Evolutionary conservation across 2,888 invertebrate species (phyloP).

Genomic region (Herminia tarsipennalis): DNA sequence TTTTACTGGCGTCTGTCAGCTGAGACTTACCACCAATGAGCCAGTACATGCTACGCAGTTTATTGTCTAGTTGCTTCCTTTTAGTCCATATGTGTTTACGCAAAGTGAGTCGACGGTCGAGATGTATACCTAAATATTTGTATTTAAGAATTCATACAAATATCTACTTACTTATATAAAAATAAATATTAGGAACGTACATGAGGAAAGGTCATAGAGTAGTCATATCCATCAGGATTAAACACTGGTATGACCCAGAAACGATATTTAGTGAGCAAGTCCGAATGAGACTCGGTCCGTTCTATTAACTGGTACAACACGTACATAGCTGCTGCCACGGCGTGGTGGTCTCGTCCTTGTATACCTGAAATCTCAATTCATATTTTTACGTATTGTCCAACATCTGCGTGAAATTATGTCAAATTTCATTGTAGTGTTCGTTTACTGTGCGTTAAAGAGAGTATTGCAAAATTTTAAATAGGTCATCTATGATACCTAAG

Average conservation of each 20-base stretch:
- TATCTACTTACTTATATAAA: no score
- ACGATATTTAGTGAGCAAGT: conserved; percentile 68
- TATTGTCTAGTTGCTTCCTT: no score
- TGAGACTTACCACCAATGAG: no score
- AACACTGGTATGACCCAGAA: conserved; percentile 80
- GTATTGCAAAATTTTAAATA: not conserved
- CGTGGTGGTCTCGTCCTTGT: conserved; percentile 77
- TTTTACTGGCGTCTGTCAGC: no score
- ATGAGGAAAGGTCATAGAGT: conserved; percentile 77
- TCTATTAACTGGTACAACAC: conserved; percentile 74
- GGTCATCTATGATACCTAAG: not conserved
- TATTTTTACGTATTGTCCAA: not conserved
- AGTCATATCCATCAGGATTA: conserved; percentile 80
- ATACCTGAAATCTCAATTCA: conserved; percentile 59
- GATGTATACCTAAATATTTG: no score
- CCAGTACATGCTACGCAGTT: no score
- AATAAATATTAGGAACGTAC: conserved; percentile 47
- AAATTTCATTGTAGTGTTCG: no score
- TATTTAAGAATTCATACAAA: not conserved
- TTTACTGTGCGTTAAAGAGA: no score
- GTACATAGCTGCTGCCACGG: conserved; percentile 76
- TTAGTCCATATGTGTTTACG: no score
- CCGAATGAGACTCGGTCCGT: conserved; percentile 64
- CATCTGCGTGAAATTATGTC: not conserved
- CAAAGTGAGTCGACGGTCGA: no score